Base-by-base conservation (phyloP, 1,140 invertebrate species). In the Epicauta chinensis region DNA sequence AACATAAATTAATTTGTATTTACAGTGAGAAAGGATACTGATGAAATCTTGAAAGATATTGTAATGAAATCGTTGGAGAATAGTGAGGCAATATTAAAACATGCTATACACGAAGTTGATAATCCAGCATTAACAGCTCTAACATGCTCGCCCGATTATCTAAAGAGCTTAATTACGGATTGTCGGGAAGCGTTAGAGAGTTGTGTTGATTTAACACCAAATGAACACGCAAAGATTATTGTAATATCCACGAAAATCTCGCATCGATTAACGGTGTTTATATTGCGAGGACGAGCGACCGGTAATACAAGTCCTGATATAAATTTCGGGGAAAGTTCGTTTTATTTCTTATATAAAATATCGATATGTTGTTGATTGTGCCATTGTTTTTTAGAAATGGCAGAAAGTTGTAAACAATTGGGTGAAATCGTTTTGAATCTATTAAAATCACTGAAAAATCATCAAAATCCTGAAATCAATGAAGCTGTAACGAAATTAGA, bases 291-390 rank as follows among this genome's bases (percentile, higher is more conserved):
- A 7, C 81, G 82, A 70, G 81, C 82, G 1, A 82, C 82, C 12
- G 82, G 81, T 10, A 86, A 86, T 66, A 83, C 80, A 9, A 80
- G 82, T 37, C 81, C 82, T 29, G 82, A 88, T 69, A 84, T 89
- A 61, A 77, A 80, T 36, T 77, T 81, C 67, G 84, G 82, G 16
- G 83, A 87, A 66, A 75, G 83, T 86, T 76, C 77, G 77, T 77
- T 44, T 16, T 23, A 13, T 54, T 16, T 32, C 15, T 34, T 41
- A 30, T 3, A 16, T 2, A 16, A 15, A 17, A 9, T 34, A 43
- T 42, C n/a, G 34, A n/a, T n/a, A n/a, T n/a, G n/a, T n/a, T n/a
- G 9, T 23, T 43, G 11, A n/a, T 23, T 43, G 53, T 53, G 12
- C 35, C n/a, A n/a, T 37, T 61, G 53, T 59, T 34, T 59, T 56